These are phyloP conservation scores for Hormaphis cornu DNA, from an alignment of 1,140 invertebrate genomes.

Conservation along the genomic window DNA sequence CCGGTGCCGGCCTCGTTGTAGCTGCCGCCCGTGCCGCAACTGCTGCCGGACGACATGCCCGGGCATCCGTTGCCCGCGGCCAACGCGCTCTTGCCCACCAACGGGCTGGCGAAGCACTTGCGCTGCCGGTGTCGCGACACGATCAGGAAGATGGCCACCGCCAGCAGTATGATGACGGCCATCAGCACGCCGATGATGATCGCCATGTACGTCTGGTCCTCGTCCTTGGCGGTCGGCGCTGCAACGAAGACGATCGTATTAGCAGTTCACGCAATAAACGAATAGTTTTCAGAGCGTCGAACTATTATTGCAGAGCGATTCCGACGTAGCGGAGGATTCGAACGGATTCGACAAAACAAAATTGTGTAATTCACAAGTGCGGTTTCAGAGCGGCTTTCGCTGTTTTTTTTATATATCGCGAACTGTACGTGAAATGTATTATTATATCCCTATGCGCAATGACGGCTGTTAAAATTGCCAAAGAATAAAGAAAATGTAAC, in stretches of 20 bases:
- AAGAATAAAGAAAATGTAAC: no score
- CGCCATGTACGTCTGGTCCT: slow-evolving; percentile 67
- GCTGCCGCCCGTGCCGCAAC: slow-evolving; percentile 46
- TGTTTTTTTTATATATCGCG: no score
- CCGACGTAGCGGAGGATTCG: no score
- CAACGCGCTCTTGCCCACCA: slow-evolving; percentile 50
- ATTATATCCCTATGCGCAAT: no score
- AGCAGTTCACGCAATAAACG: neutral
- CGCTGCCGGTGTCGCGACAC: slow-evolving; percentile 64
- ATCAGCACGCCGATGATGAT: slow-evolving; percentile 70
- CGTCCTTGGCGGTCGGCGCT: slow-evolving; percentile 56
- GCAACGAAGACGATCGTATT: slow-evolving; percentile 13
- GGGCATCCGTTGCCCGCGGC: slow-evolving; percentile 33
- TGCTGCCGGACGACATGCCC: slow-evolving; percentile 46
- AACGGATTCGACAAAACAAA: no score
- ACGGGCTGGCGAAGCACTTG: slow-evolving; percentile 64
- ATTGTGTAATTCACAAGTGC: no score
- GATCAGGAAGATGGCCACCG: slow-evolving; percentile 64
- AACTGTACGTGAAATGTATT: no score
- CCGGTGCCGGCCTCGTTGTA: slow-evolving; percentile 37
- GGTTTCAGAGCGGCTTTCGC: no score
- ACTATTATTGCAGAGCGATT: neutral
- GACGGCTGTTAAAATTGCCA: no score
- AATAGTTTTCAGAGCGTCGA: neutral
- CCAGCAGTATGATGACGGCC: slow-evolving; percentile 63